Base-by-base conservation (phyloP, 2,113 vertebrate species). In the Andinoacara biseriatus region DNA sequence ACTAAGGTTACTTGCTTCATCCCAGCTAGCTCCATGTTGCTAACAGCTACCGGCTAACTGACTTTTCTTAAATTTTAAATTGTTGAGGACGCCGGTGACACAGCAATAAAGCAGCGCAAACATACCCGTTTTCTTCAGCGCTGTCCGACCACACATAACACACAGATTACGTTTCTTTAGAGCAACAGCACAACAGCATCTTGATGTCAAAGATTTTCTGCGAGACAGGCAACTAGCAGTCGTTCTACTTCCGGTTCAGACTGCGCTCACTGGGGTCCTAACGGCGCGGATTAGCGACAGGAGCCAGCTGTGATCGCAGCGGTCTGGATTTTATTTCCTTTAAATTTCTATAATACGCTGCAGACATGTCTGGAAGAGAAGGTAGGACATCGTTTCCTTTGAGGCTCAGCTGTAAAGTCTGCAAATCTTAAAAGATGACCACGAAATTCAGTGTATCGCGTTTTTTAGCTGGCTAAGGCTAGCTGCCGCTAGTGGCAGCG, bases 311-410 rank as follows among this genome's bases (percentile, higher is more conserved):
- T 1, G 0, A 2, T 65, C 3, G 24, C 72, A 2, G 18, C 7
- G 4, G 9, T 58, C 33, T 22, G 0, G 26, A 7, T 7, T 74
- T 78, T 86, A n/a, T 72, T 33, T 8, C 1, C 20, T 18, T 7
- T 1, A 29, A 24, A 5, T 10, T 2, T 3, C 5, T 24, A 14
- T 29, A 40, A 75, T 9, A 1, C 6, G 9, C 5, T 5, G 15
- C n/a, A 18, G 86, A 72, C 20, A 96, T 96, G 96, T 96, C 96
- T 69, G 95, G 96, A 52, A 96, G 96, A 91, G 96, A 96, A 81
- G 96, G 96, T 96, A 76, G 90, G 89, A 7, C 1, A 4, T 58
- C 38, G 1, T 22, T 5, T 54, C 33, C 3, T 54, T 31, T 33
- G 46, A 54, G 46, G 31, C 29, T 14, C 4, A 4, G 31, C 46